Evolutionary conservation across 2,113 vertebrate genomes (phyloP), one percentile per base, ranked within the genome.

Genomic region (Phaethon lepturus): DNA sequence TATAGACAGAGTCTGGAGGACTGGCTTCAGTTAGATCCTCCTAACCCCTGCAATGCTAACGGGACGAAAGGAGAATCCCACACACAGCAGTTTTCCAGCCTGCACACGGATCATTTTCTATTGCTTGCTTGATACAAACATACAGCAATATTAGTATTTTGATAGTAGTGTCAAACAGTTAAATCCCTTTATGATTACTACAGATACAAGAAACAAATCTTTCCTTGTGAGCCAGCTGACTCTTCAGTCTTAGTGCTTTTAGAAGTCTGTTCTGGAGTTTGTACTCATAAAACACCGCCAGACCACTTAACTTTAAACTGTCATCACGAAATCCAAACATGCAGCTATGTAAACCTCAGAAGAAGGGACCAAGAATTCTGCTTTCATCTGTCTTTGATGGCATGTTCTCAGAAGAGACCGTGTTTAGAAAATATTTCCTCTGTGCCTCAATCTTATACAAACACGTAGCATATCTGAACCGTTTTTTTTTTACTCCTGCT

Each of bases 241-340:
- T 56, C 35, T 66, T 68, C 71, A 76, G 50, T 58, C 28, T 56
- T 47, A 53, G 24, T 42, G 49, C 13, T 92, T 96, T 92, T 86
- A 81, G 52, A 88, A 84, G 56, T 49, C 80, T 88, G 0, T 59
- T 92, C 86, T 90, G 63, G 59, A 89, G 52, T 87, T 63, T 67
- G n/a, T 47, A n/a, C 68, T 90, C 58, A 79, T 64, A 53, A 81
- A 94, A 86, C 31, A 56, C 52, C 74, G 77, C 74, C 44, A 91
- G 93, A 84, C 35, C 45, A 47, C 60, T 95, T 92, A 88, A 75
- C 16, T 88, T 90, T 58, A 83, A 93, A 79, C 59, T 94, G 88
- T 76, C 90, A 82, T 53, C 6, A 0, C 26, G 11, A 69, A 91
- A 66, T 86, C 83, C 68, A 91, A 90, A 82, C 38, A 59, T 28